A percentile compares a stretch with the other conserved stretches of the same genome.
These are phyloP conservation scores for Coracopsis vasa DNA, from an alignment of 2,113 vertebrate genomes.

Conservation along the genomic window DNA sequence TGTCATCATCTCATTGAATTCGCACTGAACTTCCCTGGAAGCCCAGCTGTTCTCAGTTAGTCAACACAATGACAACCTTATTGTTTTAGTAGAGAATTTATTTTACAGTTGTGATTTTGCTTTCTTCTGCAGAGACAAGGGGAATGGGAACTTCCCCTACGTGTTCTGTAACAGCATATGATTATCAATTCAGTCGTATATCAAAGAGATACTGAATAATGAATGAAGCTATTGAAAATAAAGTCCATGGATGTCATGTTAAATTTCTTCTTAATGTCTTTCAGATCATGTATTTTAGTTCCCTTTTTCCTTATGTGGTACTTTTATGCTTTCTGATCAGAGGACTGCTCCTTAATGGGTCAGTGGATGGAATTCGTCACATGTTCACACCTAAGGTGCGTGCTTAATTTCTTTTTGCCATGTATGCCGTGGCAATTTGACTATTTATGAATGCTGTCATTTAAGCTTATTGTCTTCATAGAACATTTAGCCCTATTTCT, in stretches of 20 bases:
- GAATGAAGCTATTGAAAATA: not conserved
- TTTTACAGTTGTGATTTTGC: not conserved
- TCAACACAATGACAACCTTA: not conserved
- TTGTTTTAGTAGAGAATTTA: not conserved
- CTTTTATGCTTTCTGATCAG: constrained; percentile 93
- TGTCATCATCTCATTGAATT: not conserved
- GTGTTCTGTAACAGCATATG: not conserved
- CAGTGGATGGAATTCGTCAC: constrained; percentile 90
- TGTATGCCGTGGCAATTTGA: not conserved
- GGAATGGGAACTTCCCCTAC: not conserved
- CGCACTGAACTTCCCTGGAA: not conserved
- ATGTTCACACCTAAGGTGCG: constrained; percentile 98
- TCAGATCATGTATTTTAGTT: constrained; percentile 99
- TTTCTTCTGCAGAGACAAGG: not conserved
- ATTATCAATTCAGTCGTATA: not conserved
- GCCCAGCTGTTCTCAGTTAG: not conserved
- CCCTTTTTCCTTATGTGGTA: constrained; percentile 94
- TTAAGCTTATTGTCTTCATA: not conserved
- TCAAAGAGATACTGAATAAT: not conserved
- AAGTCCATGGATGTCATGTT: not conserved
- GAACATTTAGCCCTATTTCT: not conserved
- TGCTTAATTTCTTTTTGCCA: not conserved
- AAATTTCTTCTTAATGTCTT: constrained; percentile 38
- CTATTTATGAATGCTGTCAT: not conserved
- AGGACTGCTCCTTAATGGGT: constrained; percentile 89